A percentile compares a stretch with the other conserved stretches of the same genome.
These are phyloP conservation scores for Hippocampus barbouri DNA, from an alignment of 2,113 vertebrate genomes.

Conservation along the genomic window DNA sequence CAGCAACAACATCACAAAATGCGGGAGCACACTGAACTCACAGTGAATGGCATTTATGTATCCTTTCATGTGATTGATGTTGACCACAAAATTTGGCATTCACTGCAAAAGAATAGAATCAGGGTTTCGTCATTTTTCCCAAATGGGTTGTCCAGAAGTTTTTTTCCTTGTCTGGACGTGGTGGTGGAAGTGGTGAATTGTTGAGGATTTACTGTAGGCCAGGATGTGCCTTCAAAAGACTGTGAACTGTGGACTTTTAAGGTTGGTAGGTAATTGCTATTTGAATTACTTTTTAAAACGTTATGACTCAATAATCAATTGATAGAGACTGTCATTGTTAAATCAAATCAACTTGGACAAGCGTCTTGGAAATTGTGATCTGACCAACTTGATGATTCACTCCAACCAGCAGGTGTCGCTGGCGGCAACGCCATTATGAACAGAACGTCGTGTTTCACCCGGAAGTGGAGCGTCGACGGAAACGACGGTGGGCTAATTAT, in stretches of 20 bases:
- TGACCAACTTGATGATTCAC: not conserved
- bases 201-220: no score
- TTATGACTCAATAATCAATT: no score
- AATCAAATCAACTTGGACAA: no score
- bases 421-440: not conserved
- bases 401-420: conserved; percentile 50
- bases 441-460: conserved; percentile 19
- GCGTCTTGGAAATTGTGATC: not conserved
- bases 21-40: no score
- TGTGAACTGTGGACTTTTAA: not conserved
- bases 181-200: no score
- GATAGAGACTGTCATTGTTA: not conserved
- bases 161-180: not conserved
- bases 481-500: conserved; percentile 12
- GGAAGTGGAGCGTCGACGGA: conserved; percentile 38
- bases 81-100: not conserved
- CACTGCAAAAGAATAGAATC: not conserved
- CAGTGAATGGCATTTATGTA: not conserved
- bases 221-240: not conserved
- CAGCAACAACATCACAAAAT: no score
- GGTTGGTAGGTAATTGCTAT: no score
- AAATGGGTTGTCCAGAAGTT: not conserved
- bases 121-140: not conserved
- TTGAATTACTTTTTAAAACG: no score
- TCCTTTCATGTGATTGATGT: not conserved